Evolutionary conservation across 1,140 invertebrate species (phyloP).

Genomic region (Hyphantria cunea): DNA sequence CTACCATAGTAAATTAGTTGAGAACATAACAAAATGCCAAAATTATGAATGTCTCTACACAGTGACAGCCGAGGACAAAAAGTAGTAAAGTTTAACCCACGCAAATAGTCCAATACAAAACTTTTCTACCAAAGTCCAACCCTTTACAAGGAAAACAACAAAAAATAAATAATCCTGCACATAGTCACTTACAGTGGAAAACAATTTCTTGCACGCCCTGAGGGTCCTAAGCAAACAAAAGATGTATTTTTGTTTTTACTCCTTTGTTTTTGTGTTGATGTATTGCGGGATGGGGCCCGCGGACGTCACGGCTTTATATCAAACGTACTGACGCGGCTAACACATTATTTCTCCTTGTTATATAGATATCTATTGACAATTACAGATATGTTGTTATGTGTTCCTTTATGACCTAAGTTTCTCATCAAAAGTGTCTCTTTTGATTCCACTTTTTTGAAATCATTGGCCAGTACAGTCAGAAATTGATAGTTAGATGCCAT

Average conservation of each 20-base stretch:
- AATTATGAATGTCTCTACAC: too few species aligned
- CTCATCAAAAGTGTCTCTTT: too few species aligned
- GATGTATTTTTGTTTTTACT: slow-evolving; percentile 2
- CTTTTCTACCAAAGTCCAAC: neutral
- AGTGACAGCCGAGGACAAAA: too few species aligned
- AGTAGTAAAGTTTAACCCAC: too few species aligned
- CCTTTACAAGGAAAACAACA: slow-evolving; percentile 11
- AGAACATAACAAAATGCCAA: too few species aligned
- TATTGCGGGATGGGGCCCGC: slow-evolving; percentile 10
- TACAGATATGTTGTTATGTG: neutral
- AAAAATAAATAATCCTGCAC: slow-evolving; percentile 11
- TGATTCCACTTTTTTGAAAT: too few species aligned
- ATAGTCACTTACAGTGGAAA: slow-evolving; percentile 8
- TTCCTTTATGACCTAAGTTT: neutral
- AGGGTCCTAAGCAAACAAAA: slow-evolving; percentile 18
- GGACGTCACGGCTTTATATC: slow-evolving; percentile 5
- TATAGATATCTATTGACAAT: too few species aligned
- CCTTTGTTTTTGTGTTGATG: slow-evolving; percentile 25
- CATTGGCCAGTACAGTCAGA: too few species aligned
- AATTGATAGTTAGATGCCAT: too few species aligned
- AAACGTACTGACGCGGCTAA: neutral
- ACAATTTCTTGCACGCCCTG: slow-evolving; percentile 23
- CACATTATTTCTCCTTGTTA: too few species aligned
- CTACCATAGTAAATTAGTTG: too few species aligned
- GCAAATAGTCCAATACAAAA: too few species aligned